Percentiles rank a stretch among this genome's conserved stretches.
phyloP scores from a whole-genome alignment of 92 coral and sea anemone genomes.

The Porites evermanni region DNA sequence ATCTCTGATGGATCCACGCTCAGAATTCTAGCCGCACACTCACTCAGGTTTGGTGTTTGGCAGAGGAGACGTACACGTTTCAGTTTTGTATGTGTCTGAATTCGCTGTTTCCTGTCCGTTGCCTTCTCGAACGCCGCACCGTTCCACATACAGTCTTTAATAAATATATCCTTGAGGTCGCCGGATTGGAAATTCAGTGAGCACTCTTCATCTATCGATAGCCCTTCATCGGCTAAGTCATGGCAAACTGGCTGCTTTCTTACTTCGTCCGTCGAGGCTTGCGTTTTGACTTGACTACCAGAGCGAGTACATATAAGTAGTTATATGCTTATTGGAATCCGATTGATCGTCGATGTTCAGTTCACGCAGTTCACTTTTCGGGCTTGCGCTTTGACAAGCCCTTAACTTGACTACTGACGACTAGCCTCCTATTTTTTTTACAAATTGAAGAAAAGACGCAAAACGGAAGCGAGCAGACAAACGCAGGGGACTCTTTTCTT shows the following conservation, averaged over 20 bases:
- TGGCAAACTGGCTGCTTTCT: constrained; percentile 83
- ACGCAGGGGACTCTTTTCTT: too few species aligned
- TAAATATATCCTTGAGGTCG: constrained; percentile 93
- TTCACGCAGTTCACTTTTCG: too few species aligned
- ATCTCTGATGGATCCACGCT: constrained; percentile 98
- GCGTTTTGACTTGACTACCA: too few species aligned
- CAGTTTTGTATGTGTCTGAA: constrained; percentile 64
- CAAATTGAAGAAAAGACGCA: too few species aligned
- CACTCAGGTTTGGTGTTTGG: constrained; percentile 94
- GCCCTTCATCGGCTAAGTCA: constrained; percentile 74
- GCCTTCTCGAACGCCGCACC: constrained; percentile 85
- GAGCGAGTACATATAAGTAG: too few species aligned
- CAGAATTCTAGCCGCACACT: constrained; percentile 85
- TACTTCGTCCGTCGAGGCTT: constrained; percentile 41
- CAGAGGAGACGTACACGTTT: constrained; percentile 84
- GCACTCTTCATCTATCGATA: constrained; percentile 68
- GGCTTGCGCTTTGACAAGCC: too few species aligned
- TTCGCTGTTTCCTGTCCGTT: constrained; percentile 47
- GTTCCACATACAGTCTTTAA: constrained; percentile 99
- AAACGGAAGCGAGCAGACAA: too few species aligned
- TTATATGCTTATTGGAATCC: too few species aligned
- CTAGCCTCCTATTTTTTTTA: too few species aligned
- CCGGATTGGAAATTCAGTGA: constrained; percentile 84
- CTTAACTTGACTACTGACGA: too few species aligned
- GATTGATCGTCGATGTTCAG: too few species aligned